phyloP scores from a whole-genome alignment of 2,888 invertebrate genomes.

The Limenitis camilla region DNA sequence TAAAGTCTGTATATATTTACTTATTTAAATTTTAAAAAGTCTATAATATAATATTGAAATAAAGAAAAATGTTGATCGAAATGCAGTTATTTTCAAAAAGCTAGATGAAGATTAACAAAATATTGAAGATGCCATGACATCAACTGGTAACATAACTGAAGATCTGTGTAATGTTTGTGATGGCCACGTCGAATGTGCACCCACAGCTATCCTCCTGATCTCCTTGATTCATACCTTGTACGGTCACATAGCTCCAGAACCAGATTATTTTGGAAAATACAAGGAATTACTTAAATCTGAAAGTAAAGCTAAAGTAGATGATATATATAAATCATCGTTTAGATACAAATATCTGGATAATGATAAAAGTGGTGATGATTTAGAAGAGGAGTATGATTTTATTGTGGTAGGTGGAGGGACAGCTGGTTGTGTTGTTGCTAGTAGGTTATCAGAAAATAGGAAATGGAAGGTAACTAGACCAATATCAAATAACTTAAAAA shows the following conservation, averaged over 20 bases:
- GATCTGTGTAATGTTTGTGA: constrained; percentile 65
- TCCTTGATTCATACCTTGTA: constrained; percentile 60
- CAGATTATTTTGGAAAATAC: constrained; percentile 51
- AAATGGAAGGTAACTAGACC: constrained; percentile 52
- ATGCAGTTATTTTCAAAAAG: not conserved
- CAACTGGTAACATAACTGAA: constrained; percentile 48
- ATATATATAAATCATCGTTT: constrained; percentile 4
- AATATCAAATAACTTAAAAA: not conserved
- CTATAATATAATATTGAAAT: no score
- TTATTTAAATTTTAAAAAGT: no score
- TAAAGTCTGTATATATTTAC: no score
- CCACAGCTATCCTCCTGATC: constrained; percentile 62
- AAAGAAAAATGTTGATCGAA: no score
- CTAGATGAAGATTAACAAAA: constrained; percentile 9
- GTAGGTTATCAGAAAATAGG: constrained; percentile 58
- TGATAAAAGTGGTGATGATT: constrained; percentile 18
- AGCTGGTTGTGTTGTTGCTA: constrained; percentile 62
- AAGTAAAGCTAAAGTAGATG: constrained; percentile 10
- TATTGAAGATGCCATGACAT: constrained; percentile 56
- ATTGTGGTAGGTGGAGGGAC: constrained; percentile 63
- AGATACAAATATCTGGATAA: constrained; percentile 20
- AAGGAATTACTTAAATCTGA: constrained; percentile 21
- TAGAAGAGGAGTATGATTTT: constrained; percentile 47
- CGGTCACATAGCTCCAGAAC: constrained; percentile 54
- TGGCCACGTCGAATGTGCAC: constrained; percentile 63